Base-by-base conservation (phyloP, 1,140 invertebrate species). In the Halictus rubicundus region DNA sequence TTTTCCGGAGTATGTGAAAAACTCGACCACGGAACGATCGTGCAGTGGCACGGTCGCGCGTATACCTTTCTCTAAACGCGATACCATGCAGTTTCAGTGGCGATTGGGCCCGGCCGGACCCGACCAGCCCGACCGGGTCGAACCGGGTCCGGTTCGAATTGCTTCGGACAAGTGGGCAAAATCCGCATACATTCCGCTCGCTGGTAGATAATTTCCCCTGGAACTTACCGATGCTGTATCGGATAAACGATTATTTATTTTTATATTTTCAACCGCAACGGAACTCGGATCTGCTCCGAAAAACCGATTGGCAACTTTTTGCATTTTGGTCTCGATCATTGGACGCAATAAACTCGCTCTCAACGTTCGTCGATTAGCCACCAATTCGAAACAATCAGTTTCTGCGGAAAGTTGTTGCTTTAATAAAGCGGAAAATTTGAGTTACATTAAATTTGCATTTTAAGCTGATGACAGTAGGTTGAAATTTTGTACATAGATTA, bases 1-100 rank as follows among this genome's bases (percentile, higher is more conserved):
- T 61, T 72, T 69, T 68, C 60, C 54, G 64, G 64, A 71, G 65
- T 74, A 84, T 81, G 83, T 73, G 78, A 85, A 77, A 83, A 85
- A 85, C 82, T 71, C 66, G 83, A 84, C 52, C 69, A 39, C 78
- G 72, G 59, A 71, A 80, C 81, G 63, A 69, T 73, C 69, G 25
- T 52, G 16, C 60, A 76, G 52, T 54, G 71, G 46, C 52, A 32
- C 60, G 59, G 12, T 8, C 5, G 14, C 42, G 65, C 49, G 59
- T 70, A 57, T 8, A 76, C 66, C 75, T 78, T 81, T 84, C 81
- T 84, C 81, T 46, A 60, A 74, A 61, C 52, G 65, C 70, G 42
- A 65, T 59, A 19, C 69, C 65, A 59, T 61, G 42, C 65, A 23
- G 66, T 63, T 68, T 14, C 68, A 25, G 12, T 19, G n/a, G 52